Base-by-base conservation (phyloP, 1,140 invertebrate genomes). In the Trachymyrmex septentrionalis region DNA sequence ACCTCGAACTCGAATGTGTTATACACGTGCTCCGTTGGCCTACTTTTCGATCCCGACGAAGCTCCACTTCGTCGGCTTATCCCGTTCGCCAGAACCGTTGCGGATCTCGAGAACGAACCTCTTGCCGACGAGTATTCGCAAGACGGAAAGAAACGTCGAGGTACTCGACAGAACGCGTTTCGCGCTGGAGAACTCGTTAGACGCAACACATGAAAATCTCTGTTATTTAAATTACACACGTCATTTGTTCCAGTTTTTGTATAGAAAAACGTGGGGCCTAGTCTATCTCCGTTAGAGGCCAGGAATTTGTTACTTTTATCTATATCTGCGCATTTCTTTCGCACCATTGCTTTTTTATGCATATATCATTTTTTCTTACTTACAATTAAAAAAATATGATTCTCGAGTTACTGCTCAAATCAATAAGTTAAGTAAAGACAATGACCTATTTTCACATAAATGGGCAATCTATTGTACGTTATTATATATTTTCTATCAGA, bases 1-100 rank as follows among this genome's bases (percentile, higher is more conserved):
- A 48, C 89, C 88, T 91, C 89, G 89, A 90, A 90, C 64, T 77
- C 89, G 86, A 86, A 72, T 55, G 55, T 64, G 53, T 64, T 85
- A 30, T 67, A 69, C 88, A 87, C 80, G 89, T 85, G 89, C 69
- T 85, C 27, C 7, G 59, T 72, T 90, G 89, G 19, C 88, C 89
- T 59, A 90, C 73, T 92, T 93, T 76, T 72, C 75, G 87, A 66
- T 86, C 86, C 86, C 87, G 64, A 92, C n/a, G n/a, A 92, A 91
- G 87, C 89, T 85, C 7, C 48, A 16, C 76, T 64, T 87, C 72
- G 80, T 87, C 59, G n/a, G 57, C 6, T 21, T 86, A 86, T 77
- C 27, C 69, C 84, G 66, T 66, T 88, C 2, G 16, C 3, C 76
- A 21, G n/a, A 38, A 59, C n/a, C 30, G n/a, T 48, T 16, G 14